Evolutionary conservation across 92 coral and sea anemone species (phyloP), one percentile per base, ranked within the genome.

Genomic region (Heliopora coerulea): DNA sequence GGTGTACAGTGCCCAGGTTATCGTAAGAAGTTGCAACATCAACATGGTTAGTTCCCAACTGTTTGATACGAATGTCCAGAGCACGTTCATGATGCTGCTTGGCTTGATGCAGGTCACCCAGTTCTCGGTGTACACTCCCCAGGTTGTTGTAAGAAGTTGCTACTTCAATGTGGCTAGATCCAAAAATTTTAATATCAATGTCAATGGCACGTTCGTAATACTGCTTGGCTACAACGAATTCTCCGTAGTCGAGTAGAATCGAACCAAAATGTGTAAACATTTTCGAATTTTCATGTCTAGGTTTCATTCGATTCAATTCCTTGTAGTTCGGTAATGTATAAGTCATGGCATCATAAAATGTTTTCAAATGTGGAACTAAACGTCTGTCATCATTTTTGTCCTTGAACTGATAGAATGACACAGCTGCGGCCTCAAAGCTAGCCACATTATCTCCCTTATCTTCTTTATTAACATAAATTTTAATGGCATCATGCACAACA

Each of bases 341-440:
- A n/a, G n/a, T n/a, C 11, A 56, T 33, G 11, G 29, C 61, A n/a
- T 13, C 19, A 20, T 56, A 15, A 12, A 72, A 65, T 8, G 69
- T 41, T 4, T 81, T 67, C 73, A 74, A 73, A 29, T 61, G 72
- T 48, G 82, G 85, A 80, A 64, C 48, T 41, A 73, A 39, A 10
- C 68, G 49, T 23, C 33, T 52, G 19, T 41, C 30, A 21, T 83
- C 83, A 26, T 56, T 68, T 20, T 33, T 56, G 8, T 19, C 61
- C 28, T 56, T 56, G 58, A 83, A 83, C 12, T 28, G 79, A 40
- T 63, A 50, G 48, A 83, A 68, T 59, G 82, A 57, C 41, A 8
- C 46, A 29, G 66, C n/a, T n/a, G n/a, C n/a, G n/a, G n/a, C n/a
- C n/a, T n/a, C n/a, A n/a, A n/a, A n/a, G n/a, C n/a, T n/a, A n/a